Conservation (phyloP, 2,888 invertebrate genomes). For the Cryptus armator region DNA sequence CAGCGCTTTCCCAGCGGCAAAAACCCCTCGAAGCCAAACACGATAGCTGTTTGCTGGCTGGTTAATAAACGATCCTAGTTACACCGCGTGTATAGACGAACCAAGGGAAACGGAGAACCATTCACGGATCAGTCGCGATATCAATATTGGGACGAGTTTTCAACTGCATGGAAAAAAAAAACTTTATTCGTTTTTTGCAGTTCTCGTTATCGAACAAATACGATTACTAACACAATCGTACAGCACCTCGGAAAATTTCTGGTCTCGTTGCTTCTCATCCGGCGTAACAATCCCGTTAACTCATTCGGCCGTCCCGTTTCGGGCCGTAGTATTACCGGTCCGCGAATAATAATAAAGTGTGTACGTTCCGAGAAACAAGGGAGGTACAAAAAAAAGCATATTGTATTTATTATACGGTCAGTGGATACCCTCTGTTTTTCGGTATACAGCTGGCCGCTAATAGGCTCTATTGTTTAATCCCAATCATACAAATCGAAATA, state of each 20-base stretch:
- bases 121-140: slow-evolving; percentile 6
- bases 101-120: neutral
- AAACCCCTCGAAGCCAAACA: neutral
- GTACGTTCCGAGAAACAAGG: neutral
- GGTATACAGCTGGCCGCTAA: slow-evolving; percentile 41
- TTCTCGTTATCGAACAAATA: slow-evolving; percentile 4
- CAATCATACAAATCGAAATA: slow-evolving; percentile 74
- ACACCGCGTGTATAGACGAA: neutral
- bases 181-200: neutral
- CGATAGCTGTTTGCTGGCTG: neutral
- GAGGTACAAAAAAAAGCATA: neutral
- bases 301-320: neutral
- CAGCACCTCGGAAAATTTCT: neutral
- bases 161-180: neutral
- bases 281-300: neutral
- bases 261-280: no score
- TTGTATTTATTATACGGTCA: slow-evolving; percentile 19
- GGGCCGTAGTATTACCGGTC: neutral
- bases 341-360: neutral
- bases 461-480: slow-evolving; percentile 77
- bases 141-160: slow-evolving; percentile 6
- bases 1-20: neutral
- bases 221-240: slow-evolving; percentile 1
- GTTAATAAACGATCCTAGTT: slow-evolving; percentile 35
- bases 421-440: slow-evolving; percentile 11